Percentiles rank a stretch among this genome's conserved stretches.
Conservation (phyloP, 35 echinoderm and acorn worm genomes). For the Diadema setosum region DNA sequence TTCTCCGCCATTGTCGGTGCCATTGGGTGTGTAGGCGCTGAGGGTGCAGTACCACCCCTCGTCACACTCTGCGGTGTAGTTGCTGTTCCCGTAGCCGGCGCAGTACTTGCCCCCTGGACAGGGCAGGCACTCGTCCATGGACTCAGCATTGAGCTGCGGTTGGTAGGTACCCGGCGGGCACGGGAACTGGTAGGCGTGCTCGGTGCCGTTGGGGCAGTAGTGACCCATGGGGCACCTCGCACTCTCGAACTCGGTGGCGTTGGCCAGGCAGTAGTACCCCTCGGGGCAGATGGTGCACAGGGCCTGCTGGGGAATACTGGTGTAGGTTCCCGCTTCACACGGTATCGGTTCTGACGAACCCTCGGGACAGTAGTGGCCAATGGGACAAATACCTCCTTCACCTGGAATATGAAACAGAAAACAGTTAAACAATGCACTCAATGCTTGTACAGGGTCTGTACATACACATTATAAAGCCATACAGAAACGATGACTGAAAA, state of each 20-base stretch:
- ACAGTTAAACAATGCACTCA: too few relatives aligned
- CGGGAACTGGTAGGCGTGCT: constrained; percentile 73
- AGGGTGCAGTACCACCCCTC: constrained; percentile 93
- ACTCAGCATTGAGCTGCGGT: constrained; percentile 36
- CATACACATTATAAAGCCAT: too few relatives aligned
- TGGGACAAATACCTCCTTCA: constrained; percentile 91
- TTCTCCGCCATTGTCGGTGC: constrained; percentile 60
- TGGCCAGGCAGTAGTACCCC: constrained; percentile 85
- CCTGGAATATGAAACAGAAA: too few relatives aligned
- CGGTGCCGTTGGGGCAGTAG: constrained; percentile 91
- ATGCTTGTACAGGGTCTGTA: too few relatives aligned
- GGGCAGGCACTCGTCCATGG: constrained; percentile 58
- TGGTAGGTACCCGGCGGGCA: constrained; percentile 95
- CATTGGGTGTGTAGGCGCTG: constrained; percentile 67
- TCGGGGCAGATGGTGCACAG: constrained; percentile 62
- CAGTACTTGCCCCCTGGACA: constrained; percentile 93
- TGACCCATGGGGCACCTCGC: constrained; percentile 66
- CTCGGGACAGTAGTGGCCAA: constrained; percentile 93
- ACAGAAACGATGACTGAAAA: too few relatives aligned
- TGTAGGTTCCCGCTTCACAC: constrained; percentile 78
- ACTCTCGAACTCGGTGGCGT: constrained; percentile 69
- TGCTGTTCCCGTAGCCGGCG: constrained; percentile 83
- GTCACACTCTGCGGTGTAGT: constrained; percentile 93
- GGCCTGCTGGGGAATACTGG: constrained; percentile 42
- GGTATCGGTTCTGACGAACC: constrained; percentile 42